Conservation (phyloP, 2,113 vertebrate species). For the Heptranchias perlo region DNA sequence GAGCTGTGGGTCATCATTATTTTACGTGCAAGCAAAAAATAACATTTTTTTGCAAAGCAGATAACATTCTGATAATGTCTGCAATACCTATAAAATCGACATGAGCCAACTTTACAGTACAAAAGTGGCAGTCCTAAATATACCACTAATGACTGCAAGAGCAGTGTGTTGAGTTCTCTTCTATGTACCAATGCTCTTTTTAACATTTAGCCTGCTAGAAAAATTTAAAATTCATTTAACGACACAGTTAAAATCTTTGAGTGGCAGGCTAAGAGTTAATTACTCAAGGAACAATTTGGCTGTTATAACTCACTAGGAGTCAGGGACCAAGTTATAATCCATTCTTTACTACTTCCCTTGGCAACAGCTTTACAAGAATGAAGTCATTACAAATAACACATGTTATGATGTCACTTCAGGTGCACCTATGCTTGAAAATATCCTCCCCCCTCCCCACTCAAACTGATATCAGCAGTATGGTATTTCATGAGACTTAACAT, state of each 20-base stretch:
- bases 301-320: neutral
- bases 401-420: slow-evolving; percentile 11
- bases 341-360: slow-evolving; percentile 34
- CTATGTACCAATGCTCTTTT: neutral
- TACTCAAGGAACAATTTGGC: neutral
- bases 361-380: slow-evolving; percentile 23
- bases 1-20: neutral
- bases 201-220: neutral
- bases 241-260: neutral
- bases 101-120: neutral
- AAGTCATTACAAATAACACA: slow-evolving; percentile 34
- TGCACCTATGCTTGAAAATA: neutral
- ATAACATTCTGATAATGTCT: neutral
- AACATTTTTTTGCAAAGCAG: neutral
- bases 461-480: neutral
- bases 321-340: neutral
- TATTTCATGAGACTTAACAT: neutral
- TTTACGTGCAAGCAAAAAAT: neutral
- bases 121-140: neutral
- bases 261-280: neutral
- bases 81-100: neutral
- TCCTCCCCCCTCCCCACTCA: neutral
- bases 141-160: neutral
- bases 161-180: neutral
- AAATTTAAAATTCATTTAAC: neutral